Evolutionary conservation across 2,888 invertebrate species (phyloP).

Genomic region (Temnothorax rugatulus): DNA sequence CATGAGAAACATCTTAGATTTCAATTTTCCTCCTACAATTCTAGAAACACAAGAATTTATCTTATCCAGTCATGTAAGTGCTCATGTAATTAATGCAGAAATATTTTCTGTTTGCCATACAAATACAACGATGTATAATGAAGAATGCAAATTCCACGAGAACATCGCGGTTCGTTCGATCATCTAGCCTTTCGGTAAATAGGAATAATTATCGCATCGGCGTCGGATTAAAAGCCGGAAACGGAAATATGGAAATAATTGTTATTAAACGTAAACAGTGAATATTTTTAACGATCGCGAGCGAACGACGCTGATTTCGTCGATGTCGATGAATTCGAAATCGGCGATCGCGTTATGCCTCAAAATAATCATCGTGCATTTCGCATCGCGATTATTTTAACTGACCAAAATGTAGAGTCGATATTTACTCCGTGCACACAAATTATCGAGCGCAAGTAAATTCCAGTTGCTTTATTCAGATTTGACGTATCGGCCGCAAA

Average conservation of each 20-base stretch:
- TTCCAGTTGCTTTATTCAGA: constrained; percentile 61
- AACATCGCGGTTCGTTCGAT: constrained; percentile 48
- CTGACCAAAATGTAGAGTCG: constrained; percentile 64
- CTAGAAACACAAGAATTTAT: constrained; percentile 6
- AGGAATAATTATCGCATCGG: constrained; percentile 74
- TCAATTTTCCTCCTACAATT: background rate
- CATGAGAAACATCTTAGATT: background rate
- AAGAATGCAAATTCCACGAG: constrained; percentile 58
- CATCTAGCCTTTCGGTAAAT: constrained; percentile 58
- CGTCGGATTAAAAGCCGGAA: constrained; percentile 70
- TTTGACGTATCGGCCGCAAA: constrained; percentile 57
- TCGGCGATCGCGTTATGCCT: constrained; percentile 59
- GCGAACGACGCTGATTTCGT: constrained; percentile 48
- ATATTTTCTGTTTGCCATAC: constrained; percentile 49
- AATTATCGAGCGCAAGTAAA: constrained; percentile 70
- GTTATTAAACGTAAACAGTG: constrained; percentile 75
- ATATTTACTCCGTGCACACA: constrained; percentile 69
- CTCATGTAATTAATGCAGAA: constrained; percentile 44
- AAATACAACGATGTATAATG: constrained; percentile 46
- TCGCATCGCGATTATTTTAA: constrained; percentile 70
- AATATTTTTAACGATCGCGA: constrained; percentile 70
- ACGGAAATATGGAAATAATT: constrained; percentile 60
- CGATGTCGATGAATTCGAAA: constrained; percentile 49
- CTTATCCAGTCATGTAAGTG: constrained; percentile 19
- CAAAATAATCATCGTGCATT: constrained; percentile 71